Conservation (phyloP, 2,888 invertebrate genomes). For the Cetonia aurata region DNA sequence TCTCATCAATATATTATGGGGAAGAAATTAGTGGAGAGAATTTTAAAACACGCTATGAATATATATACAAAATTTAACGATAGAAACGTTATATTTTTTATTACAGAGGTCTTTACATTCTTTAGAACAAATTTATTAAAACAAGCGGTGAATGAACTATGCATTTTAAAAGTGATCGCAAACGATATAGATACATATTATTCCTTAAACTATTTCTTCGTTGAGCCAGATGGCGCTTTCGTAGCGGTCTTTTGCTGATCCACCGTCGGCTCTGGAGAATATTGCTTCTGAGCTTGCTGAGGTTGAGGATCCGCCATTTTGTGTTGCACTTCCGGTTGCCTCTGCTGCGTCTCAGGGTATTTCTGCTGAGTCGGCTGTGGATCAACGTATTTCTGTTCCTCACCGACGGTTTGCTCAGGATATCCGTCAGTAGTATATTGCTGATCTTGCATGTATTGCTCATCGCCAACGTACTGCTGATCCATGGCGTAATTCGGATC, state of each 20-base stretch:
- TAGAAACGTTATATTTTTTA: no score
- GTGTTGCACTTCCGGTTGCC: neutral
- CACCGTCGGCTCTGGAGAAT: conserved; percentile 4
- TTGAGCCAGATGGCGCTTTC: conserved; percentile 10
- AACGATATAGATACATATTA: no score
- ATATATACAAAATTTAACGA: no score
- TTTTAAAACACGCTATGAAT: no score
- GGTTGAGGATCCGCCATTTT: neutral
- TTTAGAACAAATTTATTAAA: no score
- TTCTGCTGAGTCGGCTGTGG: conserved; percentile 30
- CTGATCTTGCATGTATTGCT: conserved; percentile 59
- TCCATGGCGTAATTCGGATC: conserved; percentile 57
- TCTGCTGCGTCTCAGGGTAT: neutral
- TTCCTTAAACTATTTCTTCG: conserved; percentile 13
- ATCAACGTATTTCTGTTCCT: conserved; percentile 50
- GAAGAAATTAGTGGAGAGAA: no score
- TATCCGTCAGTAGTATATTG: conserved; percentile 55
- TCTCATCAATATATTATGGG: no score
- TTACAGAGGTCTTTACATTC: no score
- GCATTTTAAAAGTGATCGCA: no score
- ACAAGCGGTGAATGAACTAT: no score
- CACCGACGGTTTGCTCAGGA: conserved; percentile 27
- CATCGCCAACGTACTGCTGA: conserved; percentile 63
- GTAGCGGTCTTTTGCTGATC: conserved; percentile 23
- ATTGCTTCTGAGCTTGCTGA: neutral